Evolutionary conservation across 2,888 invertebrate genomes (phyloP).

Genomic region (Sclerodermus sp.): DNA sequence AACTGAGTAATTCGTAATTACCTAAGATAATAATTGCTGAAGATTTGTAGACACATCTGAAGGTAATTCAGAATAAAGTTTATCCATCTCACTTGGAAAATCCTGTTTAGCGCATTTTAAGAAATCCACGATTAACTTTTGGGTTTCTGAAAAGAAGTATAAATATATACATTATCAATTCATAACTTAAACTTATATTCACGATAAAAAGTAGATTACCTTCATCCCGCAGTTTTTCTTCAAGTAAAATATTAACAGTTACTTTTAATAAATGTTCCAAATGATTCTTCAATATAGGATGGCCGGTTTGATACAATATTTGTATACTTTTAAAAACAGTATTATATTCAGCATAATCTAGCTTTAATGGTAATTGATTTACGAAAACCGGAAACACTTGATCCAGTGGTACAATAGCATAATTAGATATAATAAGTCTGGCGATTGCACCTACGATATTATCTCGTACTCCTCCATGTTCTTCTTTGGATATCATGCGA

Average conservation of each 20-base stretch:
- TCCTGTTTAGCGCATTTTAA: constrained; percentile 62
- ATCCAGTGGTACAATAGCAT: constrained; percentile 67
- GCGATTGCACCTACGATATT: constrained; percentile 79
- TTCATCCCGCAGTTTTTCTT: constrained; percentile 61
- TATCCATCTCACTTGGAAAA: constrained; percentile 63
- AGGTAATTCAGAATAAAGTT: constrained; percentile 23
- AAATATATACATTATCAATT: background rate
- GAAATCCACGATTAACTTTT: constrained; percentile 59
- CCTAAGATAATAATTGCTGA: constrained; percentile 25
- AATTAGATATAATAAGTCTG: constrained; percentile 70
- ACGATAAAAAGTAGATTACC: constrained; percentile 54
- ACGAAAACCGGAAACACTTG: constrained; percentile 74
- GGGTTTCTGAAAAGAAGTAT: constrained; percentile 57
- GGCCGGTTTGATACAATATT: constrained; percentile 66
- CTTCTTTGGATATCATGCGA: constrained; percentile 66
- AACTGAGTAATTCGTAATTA: background rate
- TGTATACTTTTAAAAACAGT: constrained; percentile 70
- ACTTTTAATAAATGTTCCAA: constrained; percentile 63
- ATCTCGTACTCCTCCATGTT: constrained; percentile 69
- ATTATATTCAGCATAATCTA: constrained; percentile 74
- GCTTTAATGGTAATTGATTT: constrained; percentile 70
- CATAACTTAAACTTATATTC: constrained; percentile 24
- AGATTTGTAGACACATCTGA: constrained; percentile 22
- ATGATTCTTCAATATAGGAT: constrained; percentile 61
- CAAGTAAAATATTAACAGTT: constrained; percentile 62